Conservation (phyloP, 2,888 invertebrate species). For the Macrosiphum euphorbiae region DNA sequence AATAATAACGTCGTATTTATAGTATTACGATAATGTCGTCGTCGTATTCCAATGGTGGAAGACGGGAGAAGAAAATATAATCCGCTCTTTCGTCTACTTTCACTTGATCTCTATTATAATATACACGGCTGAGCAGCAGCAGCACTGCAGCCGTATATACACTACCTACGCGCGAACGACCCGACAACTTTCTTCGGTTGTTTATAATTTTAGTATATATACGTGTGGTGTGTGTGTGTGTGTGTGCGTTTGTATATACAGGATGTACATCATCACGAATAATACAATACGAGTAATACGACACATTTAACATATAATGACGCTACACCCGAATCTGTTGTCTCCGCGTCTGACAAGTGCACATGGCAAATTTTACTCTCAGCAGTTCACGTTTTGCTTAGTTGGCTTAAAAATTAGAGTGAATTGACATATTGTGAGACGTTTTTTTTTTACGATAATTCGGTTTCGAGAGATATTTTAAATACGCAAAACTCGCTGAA, state of each 20-base stretch:
- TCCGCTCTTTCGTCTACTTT: conserved; percentile 45
- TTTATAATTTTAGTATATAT: neutral
- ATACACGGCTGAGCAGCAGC: neutral
- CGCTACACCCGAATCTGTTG: too few species aligned
- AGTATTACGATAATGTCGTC: neutral
- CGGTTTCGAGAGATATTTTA: too few species aligned
- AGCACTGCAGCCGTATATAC: neutral
- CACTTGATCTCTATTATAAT: conserved; percentile 61
- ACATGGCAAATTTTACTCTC: too few species aligned
- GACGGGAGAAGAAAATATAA: neutral
- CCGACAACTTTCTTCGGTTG: conserved; percentile 50
- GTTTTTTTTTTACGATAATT: too few species aligned
- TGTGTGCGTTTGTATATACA: neutral
- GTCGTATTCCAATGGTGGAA: conserved; percentile 24
- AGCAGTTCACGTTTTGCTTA: too few species aligned
- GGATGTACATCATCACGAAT: neutral
- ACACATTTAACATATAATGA: neutral
- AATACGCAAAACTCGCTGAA: too few species aligned
- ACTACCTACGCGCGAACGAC: neutral
- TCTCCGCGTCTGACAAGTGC: too few species aligned
- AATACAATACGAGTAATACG: neutral
- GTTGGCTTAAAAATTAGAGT: too few species aligned
- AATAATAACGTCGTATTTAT: neutral
- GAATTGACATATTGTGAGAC: too few species aligned
- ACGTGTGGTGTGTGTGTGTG: neutral